These are phyloP conservation scores for Diaphora mendica DNA, from an alignment of 2,888 invertebrate species.

Conservation along the genomic window DNA sequence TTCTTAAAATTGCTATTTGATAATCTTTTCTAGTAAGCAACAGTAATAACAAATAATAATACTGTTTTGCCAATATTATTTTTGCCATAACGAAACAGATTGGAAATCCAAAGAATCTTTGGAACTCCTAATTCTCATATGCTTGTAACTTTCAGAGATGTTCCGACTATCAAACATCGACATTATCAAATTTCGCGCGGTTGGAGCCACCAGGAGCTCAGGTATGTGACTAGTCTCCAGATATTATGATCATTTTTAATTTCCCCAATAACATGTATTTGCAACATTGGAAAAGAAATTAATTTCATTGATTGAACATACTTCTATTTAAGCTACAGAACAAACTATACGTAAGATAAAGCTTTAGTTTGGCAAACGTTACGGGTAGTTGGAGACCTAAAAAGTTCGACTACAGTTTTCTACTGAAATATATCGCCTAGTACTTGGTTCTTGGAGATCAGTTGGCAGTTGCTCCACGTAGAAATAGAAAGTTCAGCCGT, in stretches of 20 bases:
- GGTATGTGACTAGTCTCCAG: slow-evolving; percentile 74
- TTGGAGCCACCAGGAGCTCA: slow-evolving; percentile 98
- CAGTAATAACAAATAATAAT: neutral
- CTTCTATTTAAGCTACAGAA: neutral
- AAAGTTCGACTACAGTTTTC: no score
- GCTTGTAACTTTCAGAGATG: slow-evolving; percentile 92
- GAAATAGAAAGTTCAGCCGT: no score
- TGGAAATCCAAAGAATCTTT: neutral
- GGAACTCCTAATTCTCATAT: slow-evolving; percentile 4
- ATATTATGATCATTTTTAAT: slow-evolving; percentile 1
- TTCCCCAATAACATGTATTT: neutral
- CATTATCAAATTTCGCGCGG: slow-evolving; percentile 95
- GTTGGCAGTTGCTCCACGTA: no score
- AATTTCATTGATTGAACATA: neutral
- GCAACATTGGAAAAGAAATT: neutral
- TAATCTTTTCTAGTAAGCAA: neutral
- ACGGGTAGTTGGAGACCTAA: no score
- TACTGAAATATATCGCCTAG: no score
- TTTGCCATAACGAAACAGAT: neutral
- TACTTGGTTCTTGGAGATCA: no score
- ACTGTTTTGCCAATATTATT: neutral
- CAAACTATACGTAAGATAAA: no score
- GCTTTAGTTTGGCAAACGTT: no score
- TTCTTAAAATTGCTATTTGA: neutral
- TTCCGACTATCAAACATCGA: slow-evolving; percentile 95